Percentiles rank a stretch among this genome's conserved stretches.
Evolutionary conservation across 2,113 vertebrate genomes (phyloP).

Genomic region (Zosterops hypoxanthus): DNA sequence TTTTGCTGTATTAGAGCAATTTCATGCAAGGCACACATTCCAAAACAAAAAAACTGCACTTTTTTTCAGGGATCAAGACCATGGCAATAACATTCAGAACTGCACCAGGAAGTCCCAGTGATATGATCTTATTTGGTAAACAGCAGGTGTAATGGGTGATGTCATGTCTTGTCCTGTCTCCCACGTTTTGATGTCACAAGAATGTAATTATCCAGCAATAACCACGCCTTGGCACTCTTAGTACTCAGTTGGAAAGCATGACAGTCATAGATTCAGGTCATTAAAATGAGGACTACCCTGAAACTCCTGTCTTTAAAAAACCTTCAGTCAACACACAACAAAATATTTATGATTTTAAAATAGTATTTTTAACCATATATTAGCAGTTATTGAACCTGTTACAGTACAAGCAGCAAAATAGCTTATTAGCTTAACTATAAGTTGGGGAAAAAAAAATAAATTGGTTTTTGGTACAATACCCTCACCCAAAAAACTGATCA

Average conservation of each 20-base stretch:
- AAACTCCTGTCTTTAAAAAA: not conserved
- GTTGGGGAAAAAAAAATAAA: not conserved
- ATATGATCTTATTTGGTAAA: not conserved
- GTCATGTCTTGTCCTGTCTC: not conserved
- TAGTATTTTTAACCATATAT: not conserved
- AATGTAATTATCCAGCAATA: not conserved
- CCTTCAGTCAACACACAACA: not conserved
- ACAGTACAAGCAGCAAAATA: not conserved
- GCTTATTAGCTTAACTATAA: not conserved
- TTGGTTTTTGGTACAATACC: not conserved
- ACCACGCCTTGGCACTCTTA: not conserved
- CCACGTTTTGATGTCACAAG: not conserved
- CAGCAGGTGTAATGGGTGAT: not conserved
- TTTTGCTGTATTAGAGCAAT: not conserved
- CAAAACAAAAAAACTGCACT: not conserved
- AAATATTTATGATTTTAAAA: not conserved
- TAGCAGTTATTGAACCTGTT: not conserved
- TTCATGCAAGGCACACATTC: not conserved
- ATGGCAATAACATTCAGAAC: not conserved
- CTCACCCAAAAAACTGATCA: not conserved
- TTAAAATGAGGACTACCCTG: conserved; percentile 39
- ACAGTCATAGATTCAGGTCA: not conserved
- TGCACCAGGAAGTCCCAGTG: not conserved
- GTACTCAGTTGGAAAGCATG: not conserved
- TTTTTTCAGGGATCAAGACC: not conserved